These are phyloP conservation scores for Meles meles DNA, from an alignment of 2,113 vertebrate genomes.

Conservation along the genomic window DNA sequence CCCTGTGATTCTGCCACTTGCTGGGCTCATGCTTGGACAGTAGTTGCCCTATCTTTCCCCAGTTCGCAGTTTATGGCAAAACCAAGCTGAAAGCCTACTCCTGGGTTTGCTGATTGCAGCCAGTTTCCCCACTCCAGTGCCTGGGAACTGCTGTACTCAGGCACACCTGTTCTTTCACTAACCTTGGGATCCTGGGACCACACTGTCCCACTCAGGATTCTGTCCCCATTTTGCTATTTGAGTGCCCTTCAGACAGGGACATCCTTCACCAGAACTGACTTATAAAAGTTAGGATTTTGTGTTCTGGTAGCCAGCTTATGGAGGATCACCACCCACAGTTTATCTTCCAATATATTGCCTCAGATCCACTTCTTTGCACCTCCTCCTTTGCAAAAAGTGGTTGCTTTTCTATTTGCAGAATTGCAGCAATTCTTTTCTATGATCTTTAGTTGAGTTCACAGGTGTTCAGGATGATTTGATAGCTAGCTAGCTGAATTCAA, in stretches of 20 bases:
- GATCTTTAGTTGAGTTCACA: not conserved
- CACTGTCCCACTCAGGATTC: not conserved
- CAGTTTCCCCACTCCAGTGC: not conserved
- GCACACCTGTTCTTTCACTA: not conserved
- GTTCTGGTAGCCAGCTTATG: not conserved
- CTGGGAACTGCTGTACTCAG: not conserved
- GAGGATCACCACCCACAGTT: too few relatives aligned
- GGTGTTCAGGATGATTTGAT: not conserved
- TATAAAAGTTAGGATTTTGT: not conserved
- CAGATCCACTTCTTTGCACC: not conserved
- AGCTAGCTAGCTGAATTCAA: not conserved
- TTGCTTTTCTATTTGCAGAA: not conserved
- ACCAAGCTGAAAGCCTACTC: not conserved
- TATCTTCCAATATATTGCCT: not conserved
- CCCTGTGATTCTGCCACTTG: not conserved
- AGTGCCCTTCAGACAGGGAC: not conserved
- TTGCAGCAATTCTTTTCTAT: not conserved
- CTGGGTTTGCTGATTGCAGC: not conserved
- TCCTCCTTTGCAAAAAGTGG: not conserved
- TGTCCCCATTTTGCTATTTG: not conserved
- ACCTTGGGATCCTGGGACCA: not conserved
- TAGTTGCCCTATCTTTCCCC: not conserved
- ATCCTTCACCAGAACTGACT: not conserved
- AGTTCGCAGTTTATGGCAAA: not conserved
- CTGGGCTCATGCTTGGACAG: not conserved